Percentiles rank a stretch among this genome's conserved stretches.
Conservation (phyloP, 2,113 vertebrate species). For the Colinus virginianus region DNA sequence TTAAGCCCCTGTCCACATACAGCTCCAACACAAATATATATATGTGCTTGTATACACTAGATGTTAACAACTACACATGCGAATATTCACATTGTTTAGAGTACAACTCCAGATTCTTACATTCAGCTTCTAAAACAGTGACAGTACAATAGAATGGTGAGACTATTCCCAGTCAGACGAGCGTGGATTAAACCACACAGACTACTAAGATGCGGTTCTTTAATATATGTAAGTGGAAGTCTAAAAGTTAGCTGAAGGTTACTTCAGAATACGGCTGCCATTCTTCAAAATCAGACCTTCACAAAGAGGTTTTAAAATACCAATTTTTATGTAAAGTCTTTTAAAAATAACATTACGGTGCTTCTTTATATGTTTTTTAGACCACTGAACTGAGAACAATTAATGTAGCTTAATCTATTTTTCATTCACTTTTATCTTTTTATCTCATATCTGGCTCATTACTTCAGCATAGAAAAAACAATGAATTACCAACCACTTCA, state of each 20-base stretch:
- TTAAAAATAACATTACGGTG: not conserved
- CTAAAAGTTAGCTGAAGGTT: not conserved
- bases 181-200: not conserved
- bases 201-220: not conserved
- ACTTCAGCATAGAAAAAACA: not conserved
- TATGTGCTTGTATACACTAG: not conserved
- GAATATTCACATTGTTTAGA: not conserved
- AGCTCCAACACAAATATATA: not conserved
- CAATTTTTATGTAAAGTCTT: not conserved
- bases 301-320: not conserved
- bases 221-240: not conserved
- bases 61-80: no score
- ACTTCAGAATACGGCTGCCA: not conserved
- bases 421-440: not conserved
- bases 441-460: not conserved
- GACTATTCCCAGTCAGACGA: not conserved
- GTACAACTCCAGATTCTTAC: not conserved
- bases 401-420: not conserved
- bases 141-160: not conserved
- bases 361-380: not conserved
- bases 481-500: not conserved
- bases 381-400: not conserved
- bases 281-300: not conserved
- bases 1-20: not conserved
- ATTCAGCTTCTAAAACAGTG: not conserved